Evolutionary conservation across 2,797 vertebrate genomes (phyloP), one percentile per base, ranked within the genome.

Genomic region (Clarias fuscus): DNA sequence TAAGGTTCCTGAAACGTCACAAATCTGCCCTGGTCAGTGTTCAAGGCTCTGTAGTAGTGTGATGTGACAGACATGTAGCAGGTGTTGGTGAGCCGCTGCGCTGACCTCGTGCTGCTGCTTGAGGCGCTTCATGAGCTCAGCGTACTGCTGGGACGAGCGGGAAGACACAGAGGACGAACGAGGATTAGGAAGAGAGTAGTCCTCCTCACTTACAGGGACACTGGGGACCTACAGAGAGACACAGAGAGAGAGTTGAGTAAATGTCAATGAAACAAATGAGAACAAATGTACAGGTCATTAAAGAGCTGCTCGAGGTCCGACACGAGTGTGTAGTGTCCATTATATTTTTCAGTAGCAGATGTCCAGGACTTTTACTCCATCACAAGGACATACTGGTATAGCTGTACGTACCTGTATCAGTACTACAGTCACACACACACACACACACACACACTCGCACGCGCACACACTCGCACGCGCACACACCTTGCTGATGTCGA

Each of bases 91-190:
- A 75, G 77, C 65, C 56, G 17, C 56, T 33, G 62, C 58, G 22
- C 33, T 24, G 61, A 89, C 95, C 94, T 96, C 95, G 0, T 98
- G 94, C 90, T 98, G 97, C 90, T 96, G 96, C 86, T 93, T 92
- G 83, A 98, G 92, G 68, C 95, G 94, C 56, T 95, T 96, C 95
- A 97, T 96, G 70, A 98, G 95, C 48, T 96, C 94, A 0, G 91
- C 89, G 73, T 96, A 98, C 91, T 96, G 96, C 82, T 96, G 93
- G 58, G 94, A 92, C 0, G 93, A 92, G 87, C 95, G 96, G 65
- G 95, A 93, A 24, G 97, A 94, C 53, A 95, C 78, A 1, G 92
- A 93, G 0, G 95, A 95, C 27, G 94, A 92, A 0, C 96, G 94
- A 0, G 95, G 93, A 81, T 94, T 95, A 85, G 92, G 89, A 33